A percentile compares a stretch with the other conserved stretches of the same genome.
These are phyloP conservation scores for Macrophya annulata DNA, from an alignment of 2,888 invertebrate genomes.

Conservation along the genomic window DNA sequence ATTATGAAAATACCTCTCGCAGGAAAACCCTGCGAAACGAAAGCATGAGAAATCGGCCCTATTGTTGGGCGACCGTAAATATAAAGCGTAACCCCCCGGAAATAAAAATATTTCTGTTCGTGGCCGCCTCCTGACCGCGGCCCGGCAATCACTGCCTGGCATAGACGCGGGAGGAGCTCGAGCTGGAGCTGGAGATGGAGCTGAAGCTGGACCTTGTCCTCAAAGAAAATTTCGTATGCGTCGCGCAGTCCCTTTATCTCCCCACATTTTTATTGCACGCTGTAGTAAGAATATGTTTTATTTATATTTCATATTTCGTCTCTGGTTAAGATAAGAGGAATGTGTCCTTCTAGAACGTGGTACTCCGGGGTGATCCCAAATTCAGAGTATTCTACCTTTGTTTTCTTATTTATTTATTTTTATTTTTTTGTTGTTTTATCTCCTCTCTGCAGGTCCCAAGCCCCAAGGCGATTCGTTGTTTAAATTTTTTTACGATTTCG, in stretches of 20 bases:
- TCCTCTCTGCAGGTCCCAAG: background rate
- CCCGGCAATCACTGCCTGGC: conserved; percentile 67
- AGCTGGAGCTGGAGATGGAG: too few relatives aligned
- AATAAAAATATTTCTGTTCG: conserved; percentile 64
- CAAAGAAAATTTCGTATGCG: conserved; percentile 75
- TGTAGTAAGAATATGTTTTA: conserved; percentile 77
- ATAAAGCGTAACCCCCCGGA: conserved; percentile 62
- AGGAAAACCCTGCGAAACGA: conserved; percentile 61
- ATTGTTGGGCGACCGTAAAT: conserved; percentile 66
- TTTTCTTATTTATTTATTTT: background rate
- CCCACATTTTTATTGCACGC: conserved; percentile 76
- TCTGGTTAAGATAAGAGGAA: conserved; percentile 67
- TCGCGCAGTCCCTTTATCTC: conserved; percentile 76
- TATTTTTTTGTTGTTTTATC: background rate
- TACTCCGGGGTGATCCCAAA: conserved; percentile 66
- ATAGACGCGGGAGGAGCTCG: conserved; percentile 52
- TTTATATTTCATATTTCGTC: conserved; percentile 79
- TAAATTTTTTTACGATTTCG: background rate
- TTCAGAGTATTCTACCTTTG: conserved; percentile 56
- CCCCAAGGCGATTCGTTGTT: background rate
- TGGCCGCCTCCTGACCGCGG: conserved; percentile 59
- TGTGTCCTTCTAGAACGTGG: conserved; percentile 60
- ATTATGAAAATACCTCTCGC: conserved; percentile 64
- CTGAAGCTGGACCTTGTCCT: conserved; percentile 54
- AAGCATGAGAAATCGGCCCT: conserved; percentile 69